A percentile compares a stretch with the other conserved stretches of the same genome.
Conservation (phyloP, 2,888 invertebrate species). For the Hypercompe scribonia region DNA sequence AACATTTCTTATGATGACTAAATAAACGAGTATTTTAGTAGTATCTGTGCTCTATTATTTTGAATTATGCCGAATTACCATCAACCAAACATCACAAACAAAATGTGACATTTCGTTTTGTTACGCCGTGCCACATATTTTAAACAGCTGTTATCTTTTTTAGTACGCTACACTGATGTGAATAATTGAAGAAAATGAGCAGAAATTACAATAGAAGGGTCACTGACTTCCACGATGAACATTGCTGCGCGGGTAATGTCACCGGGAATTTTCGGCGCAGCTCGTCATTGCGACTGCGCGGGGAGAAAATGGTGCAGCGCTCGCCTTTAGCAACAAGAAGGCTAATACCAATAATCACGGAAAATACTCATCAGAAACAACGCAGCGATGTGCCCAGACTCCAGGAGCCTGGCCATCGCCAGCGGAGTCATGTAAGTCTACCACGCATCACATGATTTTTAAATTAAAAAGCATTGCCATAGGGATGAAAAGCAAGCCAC, state of each 20-base stretch:
- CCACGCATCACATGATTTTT: slow-evolving; percentile 14
- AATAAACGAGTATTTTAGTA: background rate
- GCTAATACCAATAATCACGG: slow-evolving; percentile 88
- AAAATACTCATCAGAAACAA: slow-evolving; percentile 84
- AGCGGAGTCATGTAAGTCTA: slow-evolving; percentile 87
- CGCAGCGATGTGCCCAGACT: slow-evolving; percentile 81
- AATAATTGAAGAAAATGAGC: slow-evolving; percentile 80
- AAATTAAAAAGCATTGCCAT: slow-evolving; percentile 52
- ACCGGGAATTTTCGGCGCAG: slow-evolving; percentile 88
- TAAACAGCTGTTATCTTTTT: slow-evolving; percentile 74
- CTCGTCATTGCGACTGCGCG: slow-evolving; percentile 89
- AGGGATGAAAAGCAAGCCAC: slow-evolving; percentile 55
- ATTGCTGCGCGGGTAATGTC: slow-evolving; percentile 84
- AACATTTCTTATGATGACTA: background rate
- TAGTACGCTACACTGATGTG: slow-evolving; percentile 77
- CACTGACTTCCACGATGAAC: slow-evolving; percentile 81
- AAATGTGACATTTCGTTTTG: slow-evolving; percentile 39
- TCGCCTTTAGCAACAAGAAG: slow-evolving; percentile 83
- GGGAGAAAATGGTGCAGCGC: slow-evolving; percentile 87
- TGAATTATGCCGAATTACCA: slow-evolving; percentile 21
- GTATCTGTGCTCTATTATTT: slow-evolving; percentile 5
- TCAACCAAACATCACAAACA: background rate
- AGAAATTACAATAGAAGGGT: slow-evolving; percentile 77
- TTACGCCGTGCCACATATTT: slow-evolving; percentile 35
- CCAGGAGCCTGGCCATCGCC: slow-evolving; percentile 82